Percentiles rank a stretch among this genome's conserved stretches.
Conservation (phyloP, 2,797 vertebrate species). For the Microchirus variegatus region DNA sequence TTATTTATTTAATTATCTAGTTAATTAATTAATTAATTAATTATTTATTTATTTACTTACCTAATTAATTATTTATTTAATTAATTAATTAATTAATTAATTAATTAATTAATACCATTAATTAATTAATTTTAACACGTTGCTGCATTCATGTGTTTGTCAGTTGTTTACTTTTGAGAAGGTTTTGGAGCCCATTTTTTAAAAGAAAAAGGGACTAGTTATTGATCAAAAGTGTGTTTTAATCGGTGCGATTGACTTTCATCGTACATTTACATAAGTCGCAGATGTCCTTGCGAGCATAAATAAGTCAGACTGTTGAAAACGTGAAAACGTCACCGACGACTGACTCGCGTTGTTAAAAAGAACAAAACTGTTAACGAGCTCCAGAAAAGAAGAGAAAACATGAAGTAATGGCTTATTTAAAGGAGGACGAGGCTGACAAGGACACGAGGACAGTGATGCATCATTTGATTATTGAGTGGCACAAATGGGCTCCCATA, state of each 20-base stretch:
- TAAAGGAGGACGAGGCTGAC: conserved; percentile 27
- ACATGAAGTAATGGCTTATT: conserved; percentile 15
- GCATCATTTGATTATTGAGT: conserved; percentile 51
- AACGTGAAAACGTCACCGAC: no score
- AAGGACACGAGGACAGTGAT: conserved; percentile 33
- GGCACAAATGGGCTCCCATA: conserved; percentile 51
- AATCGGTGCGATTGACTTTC: neutral
- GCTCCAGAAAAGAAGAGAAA: conserved; percentile 21
- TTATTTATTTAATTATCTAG: no score
- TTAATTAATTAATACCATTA: no score
- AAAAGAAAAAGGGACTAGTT: no score
- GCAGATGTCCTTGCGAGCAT: neutral
- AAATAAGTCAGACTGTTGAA: neutral
- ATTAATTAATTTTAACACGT: no score
- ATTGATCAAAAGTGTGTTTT: neutral
- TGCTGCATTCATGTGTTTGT: conserved; percentile 39
- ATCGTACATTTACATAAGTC: neutral
- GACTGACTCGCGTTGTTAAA: conserved; percentile 12
- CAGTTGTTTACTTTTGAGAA: neutral
- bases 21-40: no score
- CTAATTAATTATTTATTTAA: no score
- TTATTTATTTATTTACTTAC: no score
- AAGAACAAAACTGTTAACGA: conserved; percentile 18
- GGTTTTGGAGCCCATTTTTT: no score
- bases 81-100: no score